phyloP scores from a whole-genome alignment of 2,888 invertebrate genomes.

The Drosophila tanythrix region DNA sequence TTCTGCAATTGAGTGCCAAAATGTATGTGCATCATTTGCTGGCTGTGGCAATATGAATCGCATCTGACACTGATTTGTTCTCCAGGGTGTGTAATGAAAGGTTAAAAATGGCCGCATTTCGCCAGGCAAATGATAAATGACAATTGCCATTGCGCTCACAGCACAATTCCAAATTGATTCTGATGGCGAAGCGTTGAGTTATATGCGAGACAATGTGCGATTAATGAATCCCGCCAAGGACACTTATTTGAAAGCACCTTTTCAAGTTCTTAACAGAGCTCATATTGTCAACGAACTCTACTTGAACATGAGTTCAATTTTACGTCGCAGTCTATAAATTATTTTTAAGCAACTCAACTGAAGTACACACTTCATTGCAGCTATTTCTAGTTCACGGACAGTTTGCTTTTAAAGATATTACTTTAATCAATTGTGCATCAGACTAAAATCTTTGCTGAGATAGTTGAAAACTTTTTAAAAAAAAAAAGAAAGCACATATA shows the following conservation, averaged over 20 bases:
- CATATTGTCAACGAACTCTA: not conserved
- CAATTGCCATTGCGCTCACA: constrained; percentile 38
- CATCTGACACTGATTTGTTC: constrained; percentile 58
- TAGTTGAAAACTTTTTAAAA: not conserved
- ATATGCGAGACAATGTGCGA: constrained; percentile 33
- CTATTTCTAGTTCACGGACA: not conserved
- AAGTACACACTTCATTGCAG: not conserved
- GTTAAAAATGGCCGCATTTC: constrained; percentile 55
- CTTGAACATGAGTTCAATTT: not conserved
- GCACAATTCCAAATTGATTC: constrained; percentile 53
- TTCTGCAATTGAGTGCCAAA: constrained; percentile 57
- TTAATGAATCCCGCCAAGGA: constrained; percentile 22
- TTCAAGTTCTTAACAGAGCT: constrained; percentile 6
- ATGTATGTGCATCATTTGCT: constrained; percentile 46
- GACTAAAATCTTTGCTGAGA: not conserved
- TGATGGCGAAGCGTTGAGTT: constrained; percentile 35
- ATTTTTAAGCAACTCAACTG: not conserved
- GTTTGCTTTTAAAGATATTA: not conserved
- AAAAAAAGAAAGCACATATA: not conserved
- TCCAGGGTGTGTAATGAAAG: constrained; percentile 63
- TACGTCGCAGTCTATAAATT: not conserved
- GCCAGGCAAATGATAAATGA: constrained; percentile 61
- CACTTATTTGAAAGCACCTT: constrained; percentile 1
- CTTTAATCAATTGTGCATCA: not conserved
- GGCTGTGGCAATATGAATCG: constrained; percentile 3